A percentile compares a stretch with the other conserved stretches of the same genome.
phyloP scores from a whole-genome alignment of 1,140 invertebrate species.

The Linepithema humile region DNA sequence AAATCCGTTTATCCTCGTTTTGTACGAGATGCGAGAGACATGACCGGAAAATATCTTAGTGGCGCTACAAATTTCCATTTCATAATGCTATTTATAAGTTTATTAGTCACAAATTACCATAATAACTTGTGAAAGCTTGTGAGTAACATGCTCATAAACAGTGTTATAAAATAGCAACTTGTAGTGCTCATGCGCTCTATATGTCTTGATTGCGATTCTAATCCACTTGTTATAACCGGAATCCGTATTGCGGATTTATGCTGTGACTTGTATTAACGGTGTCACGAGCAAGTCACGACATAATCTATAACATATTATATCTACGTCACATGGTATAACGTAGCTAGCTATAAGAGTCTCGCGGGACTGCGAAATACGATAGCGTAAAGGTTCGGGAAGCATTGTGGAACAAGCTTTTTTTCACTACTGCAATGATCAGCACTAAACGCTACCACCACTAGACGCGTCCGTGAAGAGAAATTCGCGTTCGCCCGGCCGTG shows the following conservation, averaged over 20 bases:
- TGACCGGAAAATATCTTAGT: slow-evolving; percentile 6
- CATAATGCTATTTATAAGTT: slow-evolving; percentile 38
- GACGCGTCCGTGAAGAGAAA: background rate
- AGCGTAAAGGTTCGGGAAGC: background rate
- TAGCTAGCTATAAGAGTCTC: background rate
- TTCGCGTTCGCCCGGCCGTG: background rate
- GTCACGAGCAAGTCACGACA: background rate
- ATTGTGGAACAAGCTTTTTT: background rate
- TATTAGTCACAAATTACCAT: slow-evolving; percentile 31
- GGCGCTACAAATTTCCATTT: slow-evolving; percentile 3
- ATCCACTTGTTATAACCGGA: slow-evolving; percentile 2
- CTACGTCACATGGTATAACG: background rate
- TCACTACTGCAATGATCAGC: background rate
- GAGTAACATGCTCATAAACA: slow-evolving; percentile 29
- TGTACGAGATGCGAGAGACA: background rate
- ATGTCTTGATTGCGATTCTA: slow-evolving; percentile 15
- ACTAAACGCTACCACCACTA: background rate
- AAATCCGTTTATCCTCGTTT: background rate
- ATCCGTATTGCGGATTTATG: background rate
- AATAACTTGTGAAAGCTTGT: slow-evolving; percentile 24
- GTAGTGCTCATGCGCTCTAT: background rate
- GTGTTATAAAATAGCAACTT: slow-evolving; percentile 8
- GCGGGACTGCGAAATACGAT: background rate
- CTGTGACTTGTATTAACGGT: slow-evolving; percentile 29
- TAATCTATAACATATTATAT: slow-evolving; percentile 1